phyloP scores from a whole-genome alignment of 2,113 vertebrate species.

The Pavo muticus region DNA sequence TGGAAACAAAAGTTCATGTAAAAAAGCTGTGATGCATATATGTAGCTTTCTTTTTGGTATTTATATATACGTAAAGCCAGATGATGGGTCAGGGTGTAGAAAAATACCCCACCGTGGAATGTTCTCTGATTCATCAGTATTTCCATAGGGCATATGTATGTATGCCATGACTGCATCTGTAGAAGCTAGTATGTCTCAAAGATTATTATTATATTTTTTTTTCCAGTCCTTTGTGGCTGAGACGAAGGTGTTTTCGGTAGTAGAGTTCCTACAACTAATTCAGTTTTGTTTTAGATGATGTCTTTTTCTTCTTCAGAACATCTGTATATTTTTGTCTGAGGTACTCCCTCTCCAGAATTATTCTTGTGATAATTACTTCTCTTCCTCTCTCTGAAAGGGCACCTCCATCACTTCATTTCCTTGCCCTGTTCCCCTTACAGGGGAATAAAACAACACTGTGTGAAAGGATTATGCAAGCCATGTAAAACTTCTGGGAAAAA shows the following conservation, averaged over 20 bases:
- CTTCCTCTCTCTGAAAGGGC: background rate
- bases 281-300: background rate
- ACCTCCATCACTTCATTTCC: background rate
- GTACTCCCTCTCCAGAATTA: background rate
- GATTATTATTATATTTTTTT: background rate
- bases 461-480: background rate
- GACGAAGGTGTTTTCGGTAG: background rate
- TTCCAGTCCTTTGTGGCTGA: background rate
- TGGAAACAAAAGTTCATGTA: background rate
- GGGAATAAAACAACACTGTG: background rate
- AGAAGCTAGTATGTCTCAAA: background rate
- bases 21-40: background rate
- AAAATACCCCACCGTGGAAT: background rate
- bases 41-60: background rate
- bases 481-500: background rate
- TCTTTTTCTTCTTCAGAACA: background rate
- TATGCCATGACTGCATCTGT: background rate
- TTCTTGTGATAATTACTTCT: background rate
- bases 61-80: background rate
- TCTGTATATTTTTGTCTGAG: conserved; percentile 8
- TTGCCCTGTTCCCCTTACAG: background rate
- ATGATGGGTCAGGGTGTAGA: background rate
- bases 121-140: background rate
- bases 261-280: background rate
- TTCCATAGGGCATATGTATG: background rate